A percentile compares a stretch with the other conserved stretches of the same genome.
Conservation (phyloP, 2,888 invertebrate species). For the Cosmia pyralina region DNA sequence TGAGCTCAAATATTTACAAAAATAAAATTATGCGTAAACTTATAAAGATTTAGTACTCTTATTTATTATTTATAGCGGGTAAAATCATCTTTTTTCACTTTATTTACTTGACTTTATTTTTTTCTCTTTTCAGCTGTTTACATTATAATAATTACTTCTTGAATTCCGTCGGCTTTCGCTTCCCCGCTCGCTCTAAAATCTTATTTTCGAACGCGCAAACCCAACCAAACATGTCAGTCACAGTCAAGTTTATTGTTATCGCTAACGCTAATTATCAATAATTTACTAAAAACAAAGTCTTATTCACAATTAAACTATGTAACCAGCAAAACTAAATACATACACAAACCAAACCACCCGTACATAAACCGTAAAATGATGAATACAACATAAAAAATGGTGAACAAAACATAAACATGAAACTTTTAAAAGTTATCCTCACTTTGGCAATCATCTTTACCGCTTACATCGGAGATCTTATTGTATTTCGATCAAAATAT, state of each 20-base stretch:
- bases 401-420: slow-evolving; percentile 69
- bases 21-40: no score
- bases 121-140: no score
- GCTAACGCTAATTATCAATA: background rate
- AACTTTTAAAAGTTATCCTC: slow-evolving; percentile 70
- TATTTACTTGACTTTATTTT: no score
- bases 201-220: slow-evolving; percentile 25
- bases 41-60: no score
- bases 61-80: no score
- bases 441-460: slow-evolving; percentile 71
- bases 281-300: slow-evolving; percentile 7
- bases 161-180: no score
- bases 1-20: no score
- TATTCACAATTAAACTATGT: slow-evolving; percentile 29
- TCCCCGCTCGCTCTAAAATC: no score
- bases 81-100: no score
- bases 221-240: slow-evolving; percentile 41
- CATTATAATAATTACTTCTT: no score
- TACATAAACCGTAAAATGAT: slow-evolving; percentile 6
- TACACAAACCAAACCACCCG: background rate
- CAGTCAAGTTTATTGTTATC: slow-evolving; percentile 11
- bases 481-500: slow-evolving; percentile 82
- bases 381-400: slow-evolving; percentile 18
- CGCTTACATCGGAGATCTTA: slow-evolving; percentile 78
- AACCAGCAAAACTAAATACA: slow-evolving; percentile 10